Percentiles rank a stretch among this genome's conserved stretches.
phyloP scores from a whole-genome alignment of 2,888 invertebrate genomes.

The Hypercompe scribonia region DNA sequence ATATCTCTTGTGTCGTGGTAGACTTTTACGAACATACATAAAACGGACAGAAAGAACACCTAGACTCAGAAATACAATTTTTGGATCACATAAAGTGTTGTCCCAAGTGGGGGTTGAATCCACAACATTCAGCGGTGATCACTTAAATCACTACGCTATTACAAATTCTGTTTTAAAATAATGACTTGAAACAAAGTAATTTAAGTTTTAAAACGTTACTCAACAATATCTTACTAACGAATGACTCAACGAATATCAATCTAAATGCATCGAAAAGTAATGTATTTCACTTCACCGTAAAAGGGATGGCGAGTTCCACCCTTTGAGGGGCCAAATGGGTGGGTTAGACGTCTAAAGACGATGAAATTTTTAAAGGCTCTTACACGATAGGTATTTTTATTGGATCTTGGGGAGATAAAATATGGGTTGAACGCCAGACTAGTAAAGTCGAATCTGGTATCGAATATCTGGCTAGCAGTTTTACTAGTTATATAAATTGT shows the following conservation, averaged over 20 bases:
- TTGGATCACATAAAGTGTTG: too few species aligned
- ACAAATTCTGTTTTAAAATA: neutral
- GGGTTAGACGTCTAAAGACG: conserved; percentile 58
- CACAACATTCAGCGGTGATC: too few species aligned
- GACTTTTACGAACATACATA: too few species aligned
- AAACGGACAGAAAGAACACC: too few species aligned
- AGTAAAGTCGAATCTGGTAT: neutral
- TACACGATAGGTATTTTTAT: conserved; percentile 69
- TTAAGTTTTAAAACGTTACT: conserved; percentile 36
- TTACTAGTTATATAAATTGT: neutral
- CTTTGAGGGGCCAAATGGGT: conserved; percentile 37
- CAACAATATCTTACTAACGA: conserved; percentile 50
- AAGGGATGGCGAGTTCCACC: conserved; percentile 42
- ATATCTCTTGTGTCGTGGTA: too few species aligned
- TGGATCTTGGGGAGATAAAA: conserved; percentile 55
- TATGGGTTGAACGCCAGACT: conserved; percentile 27
- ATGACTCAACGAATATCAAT: conserved; percentile 53
- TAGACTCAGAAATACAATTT: too few species aligned
- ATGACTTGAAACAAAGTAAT: conserved; percentile 9
- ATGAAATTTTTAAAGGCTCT: conserved; percentile 78
- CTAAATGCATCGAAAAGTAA: conserved; percentile 64
- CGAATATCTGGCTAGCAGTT: neutral
- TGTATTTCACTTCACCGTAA: conserved; percentile 61
- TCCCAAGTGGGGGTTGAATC: too few species aligned
- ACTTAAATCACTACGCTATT: too few species aligned